Base-by-base conservation (phyloP, 2,113 vertebrate genomes). In the Phyllostomus hastatus region DNA sequence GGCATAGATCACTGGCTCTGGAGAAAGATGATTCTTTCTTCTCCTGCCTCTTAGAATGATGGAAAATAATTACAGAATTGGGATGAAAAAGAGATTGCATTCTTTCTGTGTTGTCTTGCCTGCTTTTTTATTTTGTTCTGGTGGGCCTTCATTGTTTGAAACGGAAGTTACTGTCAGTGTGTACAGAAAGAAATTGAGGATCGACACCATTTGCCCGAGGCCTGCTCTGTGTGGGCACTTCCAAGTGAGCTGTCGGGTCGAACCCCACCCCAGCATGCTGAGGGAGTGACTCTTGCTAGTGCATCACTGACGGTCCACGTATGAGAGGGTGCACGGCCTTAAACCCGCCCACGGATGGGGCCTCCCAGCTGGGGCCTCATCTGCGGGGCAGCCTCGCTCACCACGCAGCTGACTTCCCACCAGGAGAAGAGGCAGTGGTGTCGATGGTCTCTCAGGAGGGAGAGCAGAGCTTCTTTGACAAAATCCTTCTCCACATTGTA, bases 261-360 rank as follows among this genome's bases (percentile, higher is more conserved):
- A 70, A n/a, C 50, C 22, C 43, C 8, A 7, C 31, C 41, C 26
- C n/a, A 26, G 26, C 3, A 48, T 22, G 7, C 33, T 3, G 17
- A 70, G 43, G 19, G 4, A 38, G 9, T 19, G 14, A 0, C 33
- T 2, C 17, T 19, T n/a, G 38, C n/a, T 38, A 2, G 0, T 4
- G 0, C 28, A 10, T 38, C 28, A 24, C 35, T 22, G 28, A 11
- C 4, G 0, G 19, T 33, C 78, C 2, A 0, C 1, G 54, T 12
- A 10, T 10, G 7, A 38, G 38, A 66, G 48, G 8, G 3, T 24
- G 3, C n/a, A 33, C 9, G 7, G 50, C 31, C 35, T 41, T 43
- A 7, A n/a, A 35, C 26, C 10, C 33, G 24, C 33, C 28, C 6
- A 0, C 3, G 0, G 5, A 14, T 3, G 5, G 26, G 75, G 43